Percentiles rank a stretch among this genome's conserved stretches.
phyloP scores from a whole-genome alignment of 1,140 invertebrate genomes.

The Nomia melanderi region DNA sequence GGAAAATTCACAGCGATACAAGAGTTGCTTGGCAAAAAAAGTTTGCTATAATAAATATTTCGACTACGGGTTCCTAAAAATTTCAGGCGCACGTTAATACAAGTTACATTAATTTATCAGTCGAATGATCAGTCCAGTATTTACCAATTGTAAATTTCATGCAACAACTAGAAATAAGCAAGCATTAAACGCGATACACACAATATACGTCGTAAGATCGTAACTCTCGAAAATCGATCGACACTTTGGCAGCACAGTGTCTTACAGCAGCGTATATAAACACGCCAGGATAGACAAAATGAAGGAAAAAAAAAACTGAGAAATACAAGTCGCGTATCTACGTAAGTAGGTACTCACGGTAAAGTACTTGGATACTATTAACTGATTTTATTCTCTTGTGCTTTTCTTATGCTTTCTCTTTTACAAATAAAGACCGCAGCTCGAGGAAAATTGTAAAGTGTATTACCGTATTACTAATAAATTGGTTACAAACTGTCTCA shows the following conservation, averaged over 20 bases:
- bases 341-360: too few species aligned
- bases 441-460: too few species aligned
- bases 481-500: too few species aligned
- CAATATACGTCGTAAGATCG: conserved; percentile 10
- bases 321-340: too few species aligned
- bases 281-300: too few species aligned
- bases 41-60: neutral
- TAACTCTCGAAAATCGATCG: conserved; percentile 24
- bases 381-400: too few species aligned
- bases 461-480: too few species aligned
- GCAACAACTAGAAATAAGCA: neutral
- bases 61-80: neutral
- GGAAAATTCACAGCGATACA: neutral
- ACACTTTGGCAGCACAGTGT: neutral
- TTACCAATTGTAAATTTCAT: neutral
- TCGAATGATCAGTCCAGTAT: neutral
- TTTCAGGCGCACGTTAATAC: neutral
- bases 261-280: neutral
- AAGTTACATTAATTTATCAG: neutral
- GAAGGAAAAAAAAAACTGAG: too few species aligned
- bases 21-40: neutral
- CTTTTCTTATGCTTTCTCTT: too few species aligned
- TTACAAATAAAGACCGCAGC: too few species aligned
- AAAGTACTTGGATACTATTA: too few species aligned
- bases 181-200: neutral